Evolutionary conservation across 2,797 vertebrate species (phyloP), one percentile per base, ranked within the genome.

Genomic region (Lutjanus argentimaculatus): DNA sequence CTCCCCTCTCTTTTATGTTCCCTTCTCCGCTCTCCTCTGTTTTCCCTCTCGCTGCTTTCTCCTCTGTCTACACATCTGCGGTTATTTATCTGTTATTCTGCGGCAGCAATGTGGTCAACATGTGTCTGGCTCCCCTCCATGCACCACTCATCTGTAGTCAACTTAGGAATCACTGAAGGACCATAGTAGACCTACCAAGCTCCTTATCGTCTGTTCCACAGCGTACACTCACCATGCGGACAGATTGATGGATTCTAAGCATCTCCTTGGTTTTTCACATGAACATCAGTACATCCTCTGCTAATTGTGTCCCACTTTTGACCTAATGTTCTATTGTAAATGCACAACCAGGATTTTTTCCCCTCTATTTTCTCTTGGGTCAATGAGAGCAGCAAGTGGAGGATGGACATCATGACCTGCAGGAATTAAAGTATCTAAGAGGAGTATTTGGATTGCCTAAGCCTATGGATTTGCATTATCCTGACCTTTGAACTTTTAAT

Each of bases 21-120:
- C 76, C 68, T 80, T 70, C 52, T 63, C 58, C 57, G 9, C 65
- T 17, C 85, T 75, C 83, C 36, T 70, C 67, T 85, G 65, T 83
- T 85, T 74, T 75, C 22, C 70, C 83, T 82, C 63, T 81, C 79
- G 46, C 53, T 49, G 73, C 83, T 85, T 68, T 86, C 82, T 86
- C 83, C 85, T 77, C 85, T 74, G 84, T 90, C 81, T 72, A 81
- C 88, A 93, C 94, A 94, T 94, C 91, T 95, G 94, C 74, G 89
- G 85, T 92, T 92, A 91, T 94, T 95, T 94, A 94, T 95, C 90
- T 94, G 90, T 93, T 94, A 87, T 93, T 87, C 87, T 87, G 84
- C 57, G 56, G 85, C 83, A 74, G 88, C 86, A 93, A 94, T 95
- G 91, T 95, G 93, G 91, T 93, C 92, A 91, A 85, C 94, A 95